Conservation (phyloP, 92 coral and sea anemone species). For the Siderastrea siderea region DNA sequence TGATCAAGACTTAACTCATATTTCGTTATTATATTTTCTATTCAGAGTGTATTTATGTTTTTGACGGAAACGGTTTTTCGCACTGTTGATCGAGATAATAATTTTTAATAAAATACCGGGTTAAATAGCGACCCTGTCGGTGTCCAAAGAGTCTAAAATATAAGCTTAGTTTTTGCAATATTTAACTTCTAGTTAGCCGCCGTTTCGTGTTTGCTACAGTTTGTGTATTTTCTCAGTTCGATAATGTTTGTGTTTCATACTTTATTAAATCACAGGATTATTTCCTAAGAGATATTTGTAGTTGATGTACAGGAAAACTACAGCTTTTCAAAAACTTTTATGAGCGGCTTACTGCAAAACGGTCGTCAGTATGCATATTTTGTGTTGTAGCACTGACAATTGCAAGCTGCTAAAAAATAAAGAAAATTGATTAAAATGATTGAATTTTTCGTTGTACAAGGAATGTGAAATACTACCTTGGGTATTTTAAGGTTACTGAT, state of each 20-base stretch:
- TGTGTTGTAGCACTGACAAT: neutral
- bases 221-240: neutral
- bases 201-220: conserved; percentile 7
- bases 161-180: neutral
- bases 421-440: neutral
- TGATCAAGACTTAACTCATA: no score
- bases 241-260: neutral
- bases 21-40: no score
- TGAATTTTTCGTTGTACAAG: neutral
- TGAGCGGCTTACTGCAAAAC: neutral
- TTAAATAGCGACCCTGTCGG: neutral
- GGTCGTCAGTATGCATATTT: neutral
- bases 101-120: neutral
- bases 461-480: neutral
- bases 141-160: neutral
- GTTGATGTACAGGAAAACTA: neutral
- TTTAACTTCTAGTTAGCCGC: neutral
- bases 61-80: neutral
- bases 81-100: neutral
- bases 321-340: neutral
- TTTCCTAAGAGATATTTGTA: neutral
- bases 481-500: neutral
- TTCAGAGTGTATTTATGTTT: neutral
- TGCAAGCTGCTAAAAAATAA: neutral
- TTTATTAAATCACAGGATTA: neutral